Evolutionary conservation across 1,140 invertebrate species (phyloP).

Genomic region (Anagrus nilaparvatae): DNA sequence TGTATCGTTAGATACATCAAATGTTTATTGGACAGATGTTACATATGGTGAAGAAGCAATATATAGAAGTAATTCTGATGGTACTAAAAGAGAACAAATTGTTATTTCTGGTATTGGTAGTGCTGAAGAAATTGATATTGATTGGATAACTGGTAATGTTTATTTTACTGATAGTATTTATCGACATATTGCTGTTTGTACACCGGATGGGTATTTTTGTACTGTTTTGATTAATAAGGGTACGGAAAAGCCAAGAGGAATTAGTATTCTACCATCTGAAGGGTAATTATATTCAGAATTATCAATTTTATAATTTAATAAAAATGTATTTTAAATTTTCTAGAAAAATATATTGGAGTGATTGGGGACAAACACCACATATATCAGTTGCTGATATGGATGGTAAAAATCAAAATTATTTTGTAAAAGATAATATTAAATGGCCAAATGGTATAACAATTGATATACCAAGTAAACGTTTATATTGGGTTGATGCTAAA

Average conservation of each 20-base stretch:
- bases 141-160: slow-evolving; percentile 71
- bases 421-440: slow-evolving; percentile 47
- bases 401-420: slow-evolving; percentile 49
- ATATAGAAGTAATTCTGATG: slow-evolving; percentile 46
- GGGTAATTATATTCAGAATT: slow-evolving; percentile 38
- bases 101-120: slow-evolving; percentile 47
- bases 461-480: slow-evolving; percentile 69
- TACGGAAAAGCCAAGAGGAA: slow-evolving; percentile 49
- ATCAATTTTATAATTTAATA: slow-evolving; percentile 4
- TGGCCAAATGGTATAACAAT: slow-evolving; percentile 87
- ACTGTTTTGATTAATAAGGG: slow-evolving; percentile 48
- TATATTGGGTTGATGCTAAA: slow-evolving; percentile 74
- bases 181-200: slow-evolving; percentile 66
- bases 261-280: slow-evolving; percentile 50
- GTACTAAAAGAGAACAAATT: slow-evolving; percentile 45
- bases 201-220: slow-evolving; percentile 50
- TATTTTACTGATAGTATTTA: slow-evolving; percentile 69
- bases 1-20: slow-evolving; percentile 52
- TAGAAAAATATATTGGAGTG: slow-evolving; percentile 75
- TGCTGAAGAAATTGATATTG: slow-evolving; percentile 67
- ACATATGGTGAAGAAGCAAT: slow-evolving; percentile 55
- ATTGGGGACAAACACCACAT: slow-evolving; percentile 63
- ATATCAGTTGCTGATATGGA: slow-evolving; percentile 81
- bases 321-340: slow-evolving; percentile 6
- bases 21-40: slow-evolving; percentile 68